Evolutionary conservation across 2,113 vertebrate species (phyloP), one percentile per base, ranked within the genome.

Genomic region (Spermophilus dauricus): DNA sequence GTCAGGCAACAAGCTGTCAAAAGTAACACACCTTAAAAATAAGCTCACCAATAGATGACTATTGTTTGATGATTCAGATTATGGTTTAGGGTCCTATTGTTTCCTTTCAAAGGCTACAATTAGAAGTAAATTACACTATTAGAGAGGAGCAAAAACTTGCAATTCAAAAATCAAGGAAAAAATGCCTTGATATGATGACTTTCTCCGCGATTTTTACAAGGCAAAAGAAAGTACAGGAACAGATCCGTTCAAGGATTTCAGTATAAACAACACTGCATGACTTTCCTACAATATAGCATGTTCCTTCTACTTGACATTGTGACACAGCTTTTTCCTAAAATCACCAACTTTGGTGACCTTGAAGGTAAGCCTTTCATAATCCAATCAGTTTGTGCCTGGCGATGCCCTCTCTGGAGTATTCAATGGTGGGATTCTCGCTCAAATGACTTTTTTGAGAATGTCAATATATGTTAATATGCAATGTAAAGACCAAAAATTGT

Each of bases 401-500:
- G 76, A 82, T 86, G n/a, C 77, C 76, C 75, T 86, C 84, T 16
- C 18, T 69, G 0, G 0, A 8, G 8, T 96, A 89, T 97, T 95
- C 94, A 84, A 97, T 45, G 56, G 83, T 86, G 45, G 78, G 97
- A 97, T 97, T 98, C 98, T 73, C 53, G 0, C 86, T 96, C 85
- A 73, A 95, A 97, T 5, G 77, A 96, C 96, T 98, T 92, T 97
- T 97, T 84, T 77, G 75, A 61, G 82, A 93, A 90, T 63, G 90
- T 97, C 95, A 92, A 22, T 91, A 88, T 0, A 0, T 81, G 58
- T 72, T 92, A 28, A 97, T 87, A 87, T 28, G 51, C 81, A 81
- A 67, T 39, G 11, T 1, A 97, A 98, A 98, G 83, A 96, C 0
- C 0, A 91, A 97, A 86, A 97, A 94, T 77, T 30, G 2, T 84